A percentile compares a stretch with the other conserved stretches of the same genome.
These are phyloP conservation scores for Cyprinodon brontotheroides DNA, from an alignment of 2,113 vertebrate species.

Conservation along the genomic window DNA sequence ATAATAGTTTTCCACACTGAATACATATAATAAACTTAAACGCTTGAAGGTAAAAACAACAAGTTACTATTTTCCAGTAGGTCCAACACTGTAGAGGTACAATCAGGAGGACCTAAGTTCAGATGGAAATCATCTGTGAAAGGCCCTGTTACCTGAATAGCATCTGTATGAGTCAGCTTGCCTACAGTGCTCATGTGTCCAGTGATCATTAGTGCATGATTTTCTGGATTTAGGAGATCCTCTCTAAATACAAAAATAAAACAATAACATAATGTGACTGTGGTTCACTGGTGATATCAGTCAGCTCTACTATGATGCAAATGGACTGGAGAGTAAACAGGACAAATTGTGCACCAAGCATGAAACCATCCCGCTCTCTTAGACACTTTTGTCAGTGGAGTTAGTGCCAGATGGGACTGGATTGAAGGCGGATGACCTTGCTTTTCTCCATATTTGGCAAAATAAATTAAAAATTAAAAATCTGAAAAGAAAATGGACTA, in stretches of 20 bases:
- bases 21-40: not conserved
- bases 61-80: not conserved
- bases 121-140: not conserved
- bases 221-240: slow-evolving; percentile 6
- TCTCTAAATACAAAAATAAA: slow-evolving; percentile 27
- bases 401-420: slow-evolving; percentile 68
- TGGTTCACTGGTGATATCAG: slow-evolving; percentile 62
- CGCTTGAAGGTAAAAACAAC: not conserved
- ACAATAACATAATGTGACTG: slow-evolving; percentile 24
- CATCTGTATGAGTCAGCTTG: not conserved
- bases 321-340: slow-evolving; percentile 76
- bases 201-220: not conserved
- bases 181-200: not conserved
- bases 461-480: slow-evolving; percentile 1
- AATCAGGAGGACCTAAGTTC: not conserved
- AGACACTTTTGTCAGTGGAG: slow-evolving; percentile 60
- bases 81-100: not conserved
- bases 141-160: not conserved
- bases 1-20: not conserved
- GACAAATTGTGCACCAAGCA: slow-evolving; percentile 77
- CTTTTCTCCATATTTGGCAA: slow-evolving; percentile 39
- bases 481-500: not conserved
- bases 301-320: slow-evolving; percentile 70
- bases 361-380: slow-evolving; percentile 68
- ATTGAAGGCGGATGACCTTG: slow-evolving; percentile 65